A percentile compares a stretch with the other conserved stretches of the same genome.
Evolutionary conservation across 2,113 vertebrate species (phyloP).

Genomic region (Misgurnus anguillicaudatus): DNA sequence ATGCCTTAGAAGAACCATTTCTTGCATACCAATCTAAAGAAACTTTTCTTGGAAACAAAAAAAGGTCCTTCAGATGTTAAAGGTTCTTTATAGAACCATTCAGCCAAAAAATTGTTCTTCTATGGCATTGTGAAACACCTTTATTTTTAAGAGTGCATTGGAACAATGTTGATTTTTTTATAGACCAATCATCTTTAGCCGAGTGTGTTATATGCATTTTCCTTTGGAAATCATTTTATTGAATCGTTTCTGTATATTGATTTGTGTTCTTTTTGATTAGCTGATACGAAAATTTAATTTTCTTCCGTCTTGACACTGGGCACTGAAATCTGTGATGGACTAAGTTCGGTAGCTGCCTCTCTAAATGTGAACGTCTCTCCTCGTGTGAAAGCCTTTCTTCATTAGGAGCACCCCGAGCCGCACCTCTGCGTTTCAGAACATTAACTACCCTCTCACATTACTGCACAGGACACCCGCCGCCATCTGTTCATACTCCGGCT

Average conservation of each 20-base stretch:
- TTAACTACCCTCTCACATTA: slow-evolving; percentile 85
- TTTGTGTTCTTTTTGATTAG: neutral
- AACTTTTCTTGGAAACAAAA: neutral
- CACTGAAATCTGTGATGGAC: slow-evolving; percentile 35
- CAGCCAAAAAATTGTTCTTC: too few relatives aligned
- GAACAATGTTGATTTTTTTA: too few relatives aligned
- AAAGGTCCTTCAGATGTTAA: neutral
- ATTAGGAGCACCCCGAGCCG: slow-evolving; percentile 67
- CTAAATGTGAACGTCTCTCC: slow-evolving; percentile 51
- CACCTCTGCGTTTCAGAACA: slow-evolving; percentile 80
- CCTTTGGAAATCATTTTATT: too few relatives aligned
- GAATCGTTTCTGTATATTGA: neutral
- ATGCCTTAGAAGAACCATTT: too few relatives aligned
- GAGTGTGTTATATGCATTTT: too few relatives aligned
- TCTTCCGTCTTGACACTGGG: neutral
- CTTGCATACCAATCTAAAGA: too few relatives aligned
- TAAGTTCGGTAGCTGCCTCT: slow-evolving; percentile 50
- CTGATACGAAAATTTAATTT: neutral
- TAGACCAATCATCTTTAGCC: too few relatives aligned
- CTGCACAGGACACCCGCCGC: slow-evolving; percentile 79
- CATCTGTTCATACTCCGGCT: slow-evolving; percentile 83
- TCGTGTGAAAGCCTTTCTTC: slow-evolving; percentile 63
- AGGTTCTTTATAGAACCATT: too few relatives aligned
- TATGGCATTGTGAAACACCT: too few relatives aligned
- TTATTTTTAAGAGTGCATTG: too few relatives aligned